Percentiles rank a stretch among this genome's conserved stretches.
These are phyloP conservation scores for Liolophura sinensis DNA, from an alignment of 1,140 invertebrate species.

Conservation along the genomic window DNA sequence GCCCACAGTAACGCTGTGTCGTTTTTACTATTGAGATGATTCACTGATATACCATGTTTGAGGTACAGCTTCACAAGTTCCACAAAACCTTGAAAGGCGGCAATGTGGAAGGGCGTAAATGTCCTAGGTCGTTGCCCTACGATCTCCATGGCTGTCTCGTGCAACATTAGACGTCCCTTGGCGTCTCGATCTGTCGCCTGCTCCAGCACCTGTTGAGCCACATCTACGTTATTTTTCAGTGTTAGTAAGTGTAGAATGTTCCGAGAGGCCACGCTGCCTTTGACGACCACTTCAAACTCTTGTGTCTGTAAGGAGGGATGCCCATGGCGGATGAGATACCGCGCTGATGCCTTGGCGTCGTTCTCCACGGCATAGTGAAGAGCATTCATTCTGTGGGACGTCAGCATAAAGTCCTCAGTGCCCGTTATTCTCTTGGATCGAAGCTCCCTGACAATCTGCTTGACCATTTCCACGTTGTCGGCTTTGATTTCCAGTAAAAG, in stretches of 20 bases:
- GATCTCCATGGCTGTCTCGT: slow-evolving; percentile 44
- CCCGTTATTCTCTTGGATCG: too few relatives aligned
- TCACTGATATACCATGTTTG: slow-evolving; percentile 32
- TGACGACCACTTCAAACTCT: slow-evolving; percentile 21
- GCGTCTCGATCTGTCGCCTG: slow-evolving; percentile 20
- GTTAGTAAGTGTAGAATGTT: slow-evolving; percentile 41
- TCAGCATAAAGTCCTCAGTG: too few relatives aligned
- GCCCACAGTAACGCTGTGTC: slow-evolving; percentile 54
- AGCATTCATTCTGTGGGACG: slow-evolving; percentile 22
- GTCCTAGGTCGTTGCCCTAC: slow-evolving; percentile 47
- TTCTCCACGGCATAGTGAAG: slow-evolving; percentile 32
- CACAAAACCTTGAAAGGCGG: slow-evolving; percentile 38
- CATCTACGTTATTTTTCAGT: slow-evolving; percentile 29
- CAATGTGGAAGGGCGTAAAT: slow-evolving; percentile 45
- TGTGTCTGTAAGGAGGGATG: slow-evolving; percentile 22
- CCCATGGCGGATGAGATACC: slow-evolving; percentile 21
- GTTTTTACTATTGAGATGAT: slow-evolving; percentile 43
- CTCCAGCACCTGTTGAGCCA: slow-evolving; percentile 28
- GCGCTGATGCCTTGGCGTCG: slow-evolving; percentile 17
- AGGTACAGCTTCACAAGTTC: slow-evolving; percentile 39
- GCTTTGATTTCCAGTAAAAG: neutral
- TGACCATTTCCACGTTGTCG: neutral
- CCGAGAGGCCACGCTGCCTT: slow-evolving; percentile 25
- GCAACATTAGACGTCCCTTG: slow-evolving; percentile 23
- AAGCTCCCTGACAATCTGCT: neutral